These are phyloP conservation scores for Bolinopsis microptera DNA, from an alignment of 37 sponge, comb jelly and placozoan species.

Conservation along the genomic window DNA sequence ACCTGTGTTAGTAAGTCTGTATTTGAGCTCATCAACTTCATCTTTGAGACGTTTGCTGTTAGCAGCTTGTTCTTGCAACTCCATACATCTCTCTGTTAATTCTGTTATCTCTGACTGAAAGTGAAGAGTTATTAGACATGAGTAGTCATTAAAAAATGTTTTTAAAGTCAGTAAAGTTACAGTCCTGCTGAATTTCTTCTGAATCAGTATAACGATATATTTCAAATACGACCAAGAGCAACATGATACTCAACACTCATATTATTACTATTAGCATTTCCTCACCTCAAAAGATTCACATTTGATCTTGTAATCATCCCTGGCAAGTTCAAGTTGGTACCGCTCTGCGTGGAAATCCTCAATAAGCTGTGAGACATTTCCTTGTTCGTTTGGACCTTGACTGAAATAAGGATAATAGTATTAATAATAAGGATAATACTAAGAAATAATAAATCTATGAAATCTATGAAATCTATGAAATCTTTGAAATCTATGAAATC, in stretches of 20 bases:
- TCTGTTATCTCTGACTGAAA: conserved; percentile 17
- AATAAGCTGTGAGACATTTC: conserved; percentile 36
- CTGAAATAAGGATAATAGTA: neutral
- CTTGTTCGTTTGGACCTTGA: conserved; percentile 27
- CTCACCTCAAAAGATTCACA: conserved; percentile 40
- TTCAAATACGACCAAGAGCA: too few species aligned
- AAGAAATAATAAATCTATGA: neutral
- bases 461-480: too few species aligned
- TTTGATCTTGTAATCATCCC: conserved; percentile 46
- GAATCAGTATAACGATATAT: too few species aligned
- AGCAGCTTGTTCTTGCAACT: conserved; percentile 12
- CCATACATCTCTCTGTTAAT: conserved; percentile 33
- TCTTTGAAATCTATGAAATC: too few species aligned
- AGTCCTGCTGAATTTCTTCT: too few species aligned
- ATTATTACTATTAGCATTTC: too few species aligned
- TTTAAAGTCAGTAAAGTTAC: too few species aligned
- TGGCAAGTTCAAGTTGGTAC: neutral
- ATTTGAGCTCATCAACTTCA: conserved; percentile 53
- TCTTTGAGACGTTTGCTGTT: conserved; percentile 31
- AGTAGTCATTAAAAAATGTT: neutral
- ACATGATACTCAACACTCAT: too few species aligned
- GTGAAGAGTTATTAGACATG: neutral
- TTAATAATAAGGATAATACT: neutral
- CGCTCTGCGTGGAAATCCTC: conserved; percentile 63
- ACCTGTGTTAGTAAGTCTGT: conserved; percentile 63